Base-by-base conservation (phyloP, 2,797 vertebrate species). In the Sebastes nivosus region DNA sequence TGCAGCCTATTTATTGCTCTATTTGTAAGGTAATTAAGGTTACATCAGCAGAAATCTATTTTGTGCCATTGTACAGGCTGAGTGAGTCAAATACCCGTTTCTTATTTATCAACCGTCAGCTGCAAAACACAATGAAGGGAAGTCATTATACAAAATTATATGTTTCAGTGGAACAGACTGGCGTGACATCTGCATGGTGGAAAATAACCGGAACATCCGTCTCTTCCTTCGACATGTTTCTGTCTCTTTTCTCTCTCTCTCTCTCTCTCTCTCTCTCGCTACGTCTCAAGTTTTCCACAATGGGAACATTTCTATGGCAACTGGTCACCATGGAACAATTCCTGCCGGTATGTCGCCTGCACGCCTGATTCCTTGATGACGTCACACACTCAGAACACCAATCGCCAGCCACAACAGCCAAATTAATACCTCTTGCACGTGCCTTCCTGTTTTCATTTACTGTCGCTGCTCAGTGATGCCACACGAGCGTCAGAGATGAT, bases 261-360 rank as follows among this genome's bases (percentile, higher is more conserved):
- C 32, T 55, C 54, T 36, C 57, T 36, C 42, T 52, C 58, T 42
- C 54, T 36, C 36, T 52, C 64, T 57, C 67, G 64, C 54, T 65
- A 1, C 66, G 25, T 73, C 63, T 79, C 82, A 89, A 87, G 77
- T 89, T 88, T 85, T 38, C 92, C 94, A 94, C 96, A 95, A 96
- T 85, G 96, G 95, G 93, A 97, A 95, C 93, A 96, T 98, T 96
- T 96, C 97, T 97, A 97, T 97, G 96, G 97, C 95, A 99, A 98
- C 97, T 88, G 92, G 96, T 97, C 96, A 93, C 96, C 93, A 94
- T 95, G 96, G 96, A 96, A 95, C 94, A 93, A 95, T 96, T 95
- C 96, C 96, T 97, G 96, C 8, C 2, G 20, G 50, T n/a, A n/a
- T 8, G 50, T 4, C 50, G 20, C 94, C 90, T 94, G 74, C 5